Evolutionary conservation across 2,797 vertebrate genomes (phyloP).

Genomic region (Malacoraja senta): DNA sequence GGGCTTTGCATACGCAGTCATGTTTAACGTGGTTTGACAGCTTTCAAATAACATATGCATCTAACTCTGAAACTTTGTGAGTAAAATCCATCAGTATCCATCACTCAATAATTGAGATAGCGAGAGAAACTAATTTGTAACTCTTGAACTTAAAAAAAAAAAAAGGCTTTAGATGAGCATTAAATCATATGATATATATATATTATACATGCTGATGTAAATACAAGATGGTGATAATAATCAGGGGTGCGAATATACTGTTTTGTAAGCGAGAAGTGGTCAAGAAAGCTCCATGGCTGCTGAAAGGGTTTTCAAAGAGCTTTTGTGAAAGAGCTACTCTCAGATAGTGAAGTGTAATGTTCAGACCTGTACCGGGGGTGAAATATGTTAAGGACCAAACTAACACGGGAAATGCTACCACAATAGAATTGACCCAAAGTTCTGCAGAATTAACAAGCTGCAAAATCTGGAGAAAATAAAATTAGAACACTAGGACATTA

Average conservation of each 20-base stretch:
- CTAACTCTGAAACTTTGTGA: conserved; percentile 67
- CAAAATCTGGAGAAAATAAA: neutral
- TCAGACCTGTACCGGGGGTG: neutral
- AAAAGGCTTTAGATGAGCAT: conserved; percentile 3
- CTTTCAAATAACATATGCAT: conserved; percentile 69
- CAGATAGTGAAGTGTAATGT: neutral
- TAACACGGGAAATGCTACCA: neutral
- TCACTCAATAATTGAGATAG: conserved; percentile 56
- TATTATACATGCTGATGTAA: neutral
- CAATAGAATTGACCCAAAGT: neutral
- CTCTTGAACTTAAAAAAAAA: conserved; percentile 53
- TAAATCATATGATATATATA: conserved; percentile 12
- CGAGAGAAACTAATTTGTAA: conserved; percentile 58
- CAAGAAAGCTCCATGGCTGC: neutral
- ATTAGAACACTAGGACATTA: neutral
- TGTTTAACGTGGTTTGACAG: conserved; percentile 77
- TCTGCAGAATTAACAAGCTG: neutral
- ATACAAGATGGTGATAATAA: neutral
- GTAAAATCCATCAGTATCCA: conserved; percentile 64
- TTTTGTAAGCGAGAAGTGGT: neutral
- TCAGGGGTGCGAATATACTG: neutral
- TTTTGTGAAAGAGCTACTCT: neutral
- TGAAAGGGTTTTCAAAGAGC: neutral
- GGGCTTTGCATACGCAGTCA: conserved; percentile 63
- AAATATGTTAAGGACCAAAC: neutral